A percentile compares a stretch with the other conserved stretches of the same genome.
Conservation (phyloP, 2,888 invertebrate genomes). For the Lumbricus terrestris region DNA sequence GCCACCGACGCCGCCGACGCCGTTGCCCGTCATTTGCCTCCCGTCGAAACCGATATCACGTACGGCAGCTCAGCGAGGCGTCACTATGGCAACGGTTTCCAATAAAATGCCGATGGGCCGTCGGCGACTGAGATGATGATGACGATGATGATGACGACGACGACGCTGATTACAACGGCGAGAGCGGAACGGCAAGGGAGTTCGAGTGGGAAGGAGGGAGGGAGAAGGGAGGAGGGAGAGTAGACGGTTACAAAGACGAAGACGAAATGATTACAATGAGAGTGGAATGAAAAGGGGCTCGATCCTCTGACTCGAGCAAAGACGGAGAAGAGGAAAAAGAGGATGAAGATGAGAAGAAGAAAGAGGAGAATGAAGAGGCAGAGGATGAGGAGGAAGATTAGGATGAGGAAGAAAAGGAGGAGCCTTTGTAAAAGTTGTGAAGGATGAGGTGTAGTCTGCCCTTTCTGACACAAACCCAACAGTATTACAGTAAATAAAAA, state of each 20-base stretch:
- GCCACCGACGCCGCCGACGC: neutral
- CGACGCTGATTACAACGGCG: no score
- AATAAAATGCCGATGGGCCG: neutral
- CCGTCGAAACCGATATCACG: neutral
- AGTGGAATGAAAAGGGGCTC: conserved; percentile 3
- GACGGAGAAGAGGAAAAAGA: neutral
- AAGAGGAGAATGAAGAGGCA: neutral
- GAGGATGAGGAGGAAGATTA: no score
- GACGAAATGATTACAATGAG: conserved; percentile 3
- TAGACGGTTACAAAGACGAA: neutral
- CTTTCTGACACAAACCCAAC: no score
- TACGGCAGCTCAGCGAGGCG: neutral
- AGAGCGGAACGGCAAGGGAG: neutral
- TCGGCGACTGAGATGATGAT: neutral
- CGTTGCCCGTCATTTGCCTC: neutral
- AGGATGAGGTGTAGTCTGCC: neutral
- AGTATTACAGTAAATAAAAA: no score
- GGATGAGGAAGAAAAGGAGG: neutral
- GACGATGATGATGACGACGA: neutral
- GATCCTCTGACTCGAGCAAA: neutral
- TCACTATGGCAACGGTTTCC: conserved; percentile 12
- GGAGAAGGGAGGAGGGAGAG: no score
- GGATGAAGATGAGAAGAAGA: neutral
- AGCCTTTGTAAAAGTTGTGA: neutral
- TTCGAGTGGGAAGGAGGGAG: neutral